Base-by-base conservation (phyloP, 1,140 invertebrate genomes). In the Bactericera cockerelli region DNA sequence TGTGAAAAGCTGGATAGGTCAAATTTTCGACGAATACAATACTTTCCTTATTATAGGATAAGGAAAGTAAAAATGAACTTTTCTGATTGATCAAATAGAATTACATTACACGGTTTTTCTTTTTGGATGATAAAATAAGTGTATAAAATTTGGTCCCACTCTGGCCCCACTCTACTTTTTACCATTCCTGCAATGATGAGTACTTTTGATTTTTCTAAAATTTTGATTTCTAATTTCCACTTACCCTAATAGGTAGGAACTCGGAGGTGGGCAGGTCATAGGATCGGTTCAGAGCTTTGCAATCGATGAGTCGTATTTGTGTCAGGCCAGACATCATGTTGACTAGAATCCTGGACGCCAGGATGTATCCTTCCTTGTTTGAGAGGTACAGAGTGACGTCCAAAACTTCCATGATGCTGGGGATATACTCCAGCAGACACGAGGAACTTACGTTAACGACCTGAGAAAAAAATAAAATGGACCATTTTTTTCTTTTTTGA, bases 181-280 rank as follows among this genome's bases (percentile, higher is more conserved):
- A n/a, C n/a, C n/a, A n/a, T n/a, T n/a, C n/a, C n/a, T n/a, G n/a
- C n/a, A n/a, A n/a, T n/a, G n/a, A n/a, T n/a, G n/a, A n/a, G n/a
- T n/a, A n/a, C n/a, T n/a, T n/a, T n/a, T n/a, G n/a, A n/a, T n/a
- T n/a, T n/a, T n/a, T n/a, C n/a, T n/a, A n/a, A n/a, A 31, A 31
- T 6, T 31, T 31, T 13, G 28, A 31, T 13, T 31, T 31, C 13
- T 31, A 33, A 56, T 25, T 19, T 28, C n/a, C n/a, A 49, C 70
- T 70, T 71, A 83, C 80, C 67, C 76, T 69, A 16, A 92, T 79
- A 2, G 88, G 81, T 10, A 91, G 72, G 74, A 84, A 87, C 55
- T 87, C 79, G 38, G 77, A 74, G 1, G 86, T 72, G 1, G 80
- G 79, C 55, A 76, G 73, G 55, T 83, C 78, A 62, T 79, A 82